Percentiles rank a stretch among this genome's conserved stretches.
These are phyloP conservation scores for Pogonomyrmex barbatus DNA, from an alignment of 1,140 invertebrate species.

Conservation along the genomic window DNA sequence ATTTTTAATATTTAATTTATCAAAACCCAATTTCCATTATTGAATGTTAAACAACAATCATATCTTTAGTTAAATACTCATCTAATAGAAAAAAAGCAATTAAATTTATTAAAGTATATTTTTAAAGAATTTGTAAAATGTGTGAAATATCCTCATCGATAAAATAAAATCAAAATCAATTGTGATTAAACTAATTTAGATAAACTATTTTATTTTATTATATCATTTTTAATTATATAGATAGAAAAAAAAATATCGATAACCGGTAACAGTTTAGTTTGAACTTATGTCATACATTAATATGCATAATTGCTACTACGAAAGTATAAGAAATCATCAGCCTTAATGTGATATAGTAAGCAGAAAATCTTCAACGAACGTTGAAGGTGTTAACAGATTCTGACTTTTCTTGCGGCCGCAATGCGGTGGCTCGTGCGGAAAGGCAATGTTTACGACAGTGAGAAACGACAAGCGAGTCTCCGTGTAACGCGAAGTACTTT, in stretches of 20 bases:
- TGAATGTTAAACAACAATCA: neutral
- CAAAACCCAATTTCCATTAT: neutral
- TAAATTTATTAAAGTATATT: neutral
- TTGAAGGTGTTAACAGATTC: constrained; percentile 37
- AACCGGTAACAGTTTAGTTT: constrained; percentile 1
- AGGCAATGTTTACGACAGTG: constrained; percentile 50
- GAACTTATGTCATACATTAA: constrained; percentile 5
- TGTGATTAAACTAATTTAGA: constrained; percentile 4
- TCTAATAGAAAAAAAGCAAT: neutral
- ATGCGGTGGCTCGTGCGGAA: constrained; percentile 34
- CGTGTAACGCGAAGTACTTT: constrained; percentile 52
- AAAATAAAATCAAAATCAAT: constrained; percentile 1
- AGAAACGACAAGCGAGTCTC: constrained; percentile 42
- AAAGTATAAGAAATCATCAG: constrained; percentile 33
- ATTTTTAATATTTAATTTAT: neutral
- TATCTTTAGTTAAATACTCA: neutral
- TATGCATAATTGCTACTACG: too few species aligned
- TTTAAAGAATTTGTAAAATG: neutral
- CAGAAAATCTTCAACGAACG: constrained; percentile 19
- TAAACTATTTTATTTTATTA: constrained; percentile 11
- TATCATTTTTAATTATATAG: neutral
- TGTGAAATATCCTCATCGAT: neutral
- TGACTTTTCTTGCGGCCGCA: constrained; percentile 40
- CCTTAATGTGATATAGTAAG: neutral
- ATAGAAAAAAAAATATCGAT: constrained; percentile 18